phyloP scores from a whole-genome alignment of 2,888 invertebrate species.

The Teinopalpus imperialis region DNA sequence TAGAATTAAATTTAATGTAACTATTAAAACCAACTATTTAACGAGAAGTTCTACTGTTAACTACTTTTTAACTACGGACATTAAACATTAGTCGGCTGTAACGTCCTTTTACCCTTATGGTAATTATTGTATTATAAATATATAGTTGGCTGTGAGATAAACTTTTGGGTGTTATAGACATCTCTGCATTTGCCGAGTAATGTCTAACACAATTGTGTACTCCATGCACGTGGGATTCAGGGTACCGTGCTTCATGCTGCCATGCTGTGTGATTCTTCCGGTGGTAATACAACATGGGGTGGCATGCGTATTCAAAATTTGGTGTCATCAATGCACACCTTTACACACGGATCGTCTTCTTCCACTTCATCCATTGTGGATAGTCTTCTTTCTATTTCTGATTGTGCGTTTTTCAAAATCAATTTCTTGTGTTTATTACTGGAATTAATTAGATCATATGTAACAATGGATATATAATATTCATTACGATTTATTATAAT shows the following conservation, averaged over 20 bases:
- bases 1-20: conserved; percentile 1
- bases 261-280: conserved; percentile 44
- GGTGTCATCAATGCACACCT: conserved; percentile 77
- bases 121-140: not conserved
- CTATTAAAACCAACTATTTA: conserved; percentile 4
- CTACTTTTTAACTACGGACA: conserved; percentile 5
- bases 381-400: conserved; percentile 84
- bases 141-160: too few species aligned
- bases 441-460: conserved; percentile 35
- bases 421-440: conserved; percentile 86
- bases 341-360: conserved; percentile 85
- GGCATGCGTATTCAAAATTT: conserved; percentile 62
- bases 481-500: too few species aligned
- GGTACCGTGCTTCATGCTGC: conserved; percentile 43
- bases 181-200: conserved; percentile 20
- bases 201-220: conserved; percentile 15
- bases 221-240: conserved; percentile 39
- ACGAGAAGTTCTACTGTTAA: conserved; percentile 4
- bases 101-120: not conserved
- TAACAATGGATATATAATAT: not conserved
- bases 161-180: not conserved
- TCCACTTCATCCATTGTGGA: conserved; percentile 95
- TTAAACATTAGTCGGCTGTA: conserved; percentile 25
- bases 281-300: conserved; percentile 35
- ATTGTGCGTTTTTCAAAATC: conserved; percentile 85